Percentiles rank a stretch among this genome's conserved stretches.
Evolutionary conservation across 2,797 vertebrate species (phyloP).

Genomic region (Sebastolobus alascanus): DNA sequence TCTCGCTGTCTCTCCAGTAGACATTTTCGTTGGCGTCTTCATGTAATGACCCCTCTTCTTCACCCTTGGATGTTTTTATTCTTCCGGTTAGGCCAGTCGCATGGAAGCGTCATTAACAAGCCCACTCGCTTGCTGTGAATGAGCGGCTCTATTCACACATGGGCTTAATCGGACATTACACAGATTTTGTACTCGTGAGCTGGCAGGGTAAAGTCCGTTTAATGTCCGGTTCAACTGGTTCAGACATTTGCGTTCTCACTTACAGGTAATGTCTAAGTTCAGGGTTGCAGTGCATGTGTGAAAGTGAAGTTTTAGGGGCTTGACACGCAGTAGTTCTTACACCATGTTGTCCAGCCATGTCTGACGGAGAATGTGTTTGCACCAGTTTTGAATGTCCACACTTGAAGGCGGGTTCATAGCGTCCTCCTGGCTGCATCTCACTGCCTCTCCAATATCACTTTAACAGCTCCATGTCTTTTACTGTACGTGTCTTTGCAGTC

Average conservation of each 20-base stretch:
- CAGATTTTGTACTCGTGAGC: neutral
- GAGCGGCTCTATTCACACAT: neutral
- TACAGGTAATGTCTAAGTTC: neutral
- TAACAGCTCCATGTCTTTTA: neutral
- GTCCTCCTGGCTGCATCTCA: neutral
- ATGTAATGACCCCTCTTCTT: neutral
- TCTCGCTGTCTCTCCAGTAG: too few species aligned
- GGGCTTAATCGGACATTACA: neutral
- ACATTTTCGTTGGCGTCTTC: neutral
- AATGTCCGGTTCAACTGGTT: neutral
- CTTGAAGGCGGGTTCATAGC: neutral
- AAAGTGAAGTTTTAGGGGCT: neutral
- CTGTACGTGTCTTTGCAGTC: neutral
- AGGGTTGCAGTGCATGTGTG: neutral
- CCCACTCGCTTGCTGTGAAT: neutral
- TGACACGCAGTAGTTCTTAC: neutral
- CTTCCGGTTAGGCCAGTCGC: neutral
- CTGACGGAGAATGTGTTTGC: neutral
- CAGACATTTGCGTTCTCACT: neutral
- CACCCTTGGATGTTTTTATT: neutral
- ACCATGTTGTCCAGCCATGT: neutral
- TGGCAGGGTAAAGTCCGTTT: neutral
- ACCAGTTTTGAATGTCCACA: neutral
- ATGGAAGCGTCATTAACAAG: neutral
- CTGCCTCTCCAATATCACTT: neutral